Base-by-base conservation (phyloP, 2,888 invertebrate genomes). In the Lepidonotus clava region DNA sequence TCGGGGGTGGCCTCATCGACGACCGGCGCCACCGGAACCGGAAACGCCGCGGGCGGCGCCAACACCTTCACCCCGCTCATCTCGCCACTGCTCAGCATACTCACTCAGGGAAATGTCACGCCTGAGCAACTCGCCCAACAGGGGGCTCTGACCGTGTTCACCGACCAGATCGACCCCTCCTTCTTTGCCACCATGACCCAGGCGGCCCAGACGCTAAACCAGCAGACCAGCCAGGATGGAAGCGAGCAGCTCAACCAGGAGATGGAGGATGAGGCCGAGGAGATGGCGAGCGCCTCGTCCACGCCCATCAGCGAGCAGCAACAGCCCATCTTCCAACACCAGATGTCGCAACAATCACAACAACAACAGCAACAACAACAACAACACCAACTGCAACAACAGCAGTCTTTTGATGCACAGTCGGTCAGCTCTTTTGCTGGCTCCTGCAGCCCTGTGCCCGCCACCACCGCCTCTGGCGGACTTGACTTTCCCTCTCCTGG, bases 1-100 rank as follows among this genome's bases (percentile, higher is more conserved):
- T n/a, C n/a, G n/a, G n/a, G n/a, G n/a, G n/a, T n/a, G n/a, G 88
- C 91, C 36, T 90, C 93, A 0, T 94, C 95, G 83, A 90, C 91
- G 56, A 89, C 91, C 46, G 89, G 90, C 71, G 87, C 91, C n/a
- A n/a, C 61, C n/a, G n/a, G 24, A 6, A 34, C 18, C 71, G 36
- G 53, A 24, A 21, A 11, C 6, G 8, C 18, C 8, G 66, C 14
- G 6, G 6, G 8, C 24, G 24, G 32, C 14, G 14, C 34, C 28
- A 85, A 86, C 80, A 36, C 40, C 77, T 36, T 86, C 51, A 56
- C 91, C 80, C 88, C 90, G n/a, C 88, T 93, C 46, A 90, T 93
- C 87, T 91, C 92, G 2, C 92, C 92, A 34, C 90, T 93, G 84
- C 89, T 93, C 87, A 93, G 89, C 87, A 88, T 93, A 87, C 91